Conservation (phyloP, 2,888 invertebrate species). For the Cinara cedri region DNA sequence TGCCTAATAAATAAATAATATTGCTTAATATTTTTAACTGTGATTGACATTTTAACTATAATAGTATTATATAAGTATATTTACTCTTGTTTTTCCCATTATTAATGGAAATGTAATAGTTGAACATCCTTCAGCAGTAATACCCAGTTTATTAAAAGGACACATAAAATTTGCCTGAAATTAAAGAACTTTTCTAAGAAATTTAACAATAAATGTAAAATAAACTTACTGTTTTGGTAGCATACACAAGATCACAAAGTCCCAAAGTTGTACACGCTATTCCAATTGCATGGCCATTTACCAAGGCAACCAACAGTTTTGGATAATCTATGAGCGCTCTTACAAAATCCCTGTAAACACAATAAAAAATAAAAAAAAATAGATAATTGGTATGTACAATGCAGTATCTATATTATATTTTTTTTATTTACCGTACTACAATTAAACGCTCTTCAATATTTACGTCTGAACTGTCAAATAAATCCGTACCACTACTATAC, state of each 20-base stretch:
- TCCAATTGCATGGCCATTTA: slow-evolving; percentile 95
- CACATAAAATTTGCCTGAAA: slow-evolving; percentile 84
- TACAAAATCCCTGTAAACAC: slow-evolving; percentile 32
- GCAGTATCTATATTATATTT: neutral
- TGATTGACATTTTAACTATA: neutral
- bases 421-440: slow-evolving; percentile 33
- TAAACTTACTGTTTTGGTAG: slow-evolving; percentile 76
- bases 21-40: neutral
- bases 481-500: slow-evolving; percentile 42
- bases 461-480: neutral
- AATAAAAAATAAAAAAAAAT: neutral
- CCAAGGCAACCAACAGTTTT: slow-evolving; percentile 76
- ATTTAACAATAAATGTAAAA: neutral
- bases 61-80: neutral
- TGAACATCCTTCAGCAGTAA: slow-evolving; percentile 89
- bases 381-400: too few species aligned
- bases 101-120: slow-evolving; percentile 82
- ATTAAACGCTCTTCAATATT: slow-evolving; percentile 2
- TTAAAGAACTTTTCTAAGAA: neutral
- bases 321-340: slow-evolving; percentile 51
- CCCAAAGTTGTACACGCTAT: slow-evolving; percentile 84
- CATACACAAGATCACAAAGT: slow-evolving; percentile 87
- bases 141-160: slow-evolving; percentile 84
- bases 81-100: slow-evolving; percentile 80
- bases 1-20: slow-evolving; percentile 62